phyloP scores from a whole-genome alignment of 2,113 vertebrate species.

The Saimiri boliviensis region DNA sequence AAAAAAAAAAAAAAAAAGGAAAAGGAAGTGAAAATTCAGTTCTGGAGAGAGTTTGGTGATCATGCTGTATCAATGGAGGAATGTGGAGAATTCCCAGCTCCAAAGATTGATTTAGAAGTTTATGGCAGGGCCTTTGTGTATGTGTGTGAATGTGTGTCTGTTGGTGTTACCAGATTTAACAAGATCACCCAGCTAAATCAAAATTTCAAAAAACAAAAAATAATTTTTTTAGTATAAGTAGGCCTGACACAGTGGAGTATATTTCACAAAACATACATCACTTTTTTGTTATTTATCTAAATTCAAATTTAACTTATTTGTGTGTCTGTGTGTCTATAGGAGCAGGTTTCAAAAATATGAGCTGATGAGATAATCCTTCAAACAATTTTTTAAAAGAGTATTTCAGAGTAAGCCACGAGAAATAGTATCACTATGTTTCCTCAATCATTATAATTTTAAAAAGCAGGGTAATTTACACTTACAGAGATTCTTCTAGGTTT shows the following conservation, averaged over 20 bases:
- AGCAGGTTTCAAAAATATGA: not conserved
- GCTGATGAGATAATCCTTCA: not conserved
- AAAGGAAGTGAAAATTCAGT: not conserved
- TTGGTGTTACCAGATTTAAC: not conserved
- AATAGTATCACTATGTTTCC: not conserved
- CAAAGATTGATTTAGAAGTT: not conserved
- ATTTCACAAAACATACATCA: not conserved
- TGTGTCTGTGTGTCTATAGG: not conserved
- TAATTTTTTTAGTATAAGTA: not conserved
- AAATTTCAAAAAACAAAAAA: constrained; percentile 16
- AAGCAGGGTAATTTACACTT: not conserved
- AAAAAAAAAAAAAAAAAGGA: too few relatives aligned
- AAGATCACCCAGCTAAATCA: not conserved
- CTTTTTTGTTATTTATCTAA: not conserved
- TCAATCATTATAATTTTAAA: not conserved
- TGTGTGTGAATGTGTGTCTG: not conserved
- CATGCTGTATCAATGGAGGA: not conserved
- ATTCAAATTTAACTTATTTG: not conserved
- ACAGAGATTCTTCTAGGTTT: not conserved
- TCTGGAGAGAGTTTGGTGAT: not conserved
- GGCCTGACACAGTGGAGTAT: not conserved
- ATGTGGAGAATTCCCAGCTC: not conserved
- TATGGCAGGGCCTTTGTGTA: not conserved
- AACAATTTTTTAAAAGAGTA: not conserved
- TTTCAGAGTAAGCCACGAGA: not conserved